These are phyloP conservation scores for Procapra przewalskii DNA, from an alignment of 2,113 vertebrate genomes.

Conservation along the genomic window DNA sequence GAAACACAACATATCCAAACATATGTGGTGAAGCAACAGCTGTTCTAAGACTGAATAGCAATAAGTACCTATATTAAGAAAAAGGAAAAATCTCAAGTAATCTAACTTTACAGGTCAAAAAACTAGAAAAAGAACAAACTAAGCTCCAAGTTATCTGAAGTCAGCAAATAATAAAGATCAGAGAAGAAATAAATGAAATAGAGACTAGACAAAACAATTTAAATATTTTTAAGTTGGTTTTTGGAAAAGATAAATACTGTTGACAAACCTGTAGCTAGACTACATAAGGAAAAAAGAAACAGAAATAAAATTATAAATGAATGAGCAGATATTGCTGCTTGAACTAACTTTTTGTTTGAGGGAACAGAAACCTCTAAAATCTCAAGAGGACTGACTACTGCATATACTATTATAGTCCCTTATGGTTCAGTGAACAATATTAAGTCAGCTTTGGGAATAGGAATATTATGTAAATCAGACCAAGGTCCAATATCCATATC, in stretches of 20 bases:
- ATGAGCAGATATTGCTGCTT: neutral
- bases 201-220: neutral
- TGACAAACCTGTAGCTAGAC: neutral
- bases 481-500: neutral
- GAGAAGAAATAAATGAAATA: neutral
- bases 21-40: neutral
- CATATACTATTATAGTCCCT: neutral
- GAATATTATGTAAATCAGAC: neutral
- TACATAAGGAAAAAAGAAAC: neutral
- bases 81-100: neutral
- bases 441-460: neutral
- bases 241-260: neutral
- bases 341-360: neutral
- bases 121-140: neutral
- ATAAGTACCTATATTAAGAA: neutral
- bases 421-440: neutral
- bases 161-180: neutral
- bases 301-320: neutral
- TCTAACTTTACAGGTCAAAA: neutral
- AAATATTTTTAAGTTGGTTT: neutral
- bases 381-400: neutral
- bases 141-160: neutral
- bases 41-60: neutral
- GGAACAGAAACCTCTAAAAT: neutral
- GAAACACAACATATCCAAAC: neutral